Percentiles rank a stretch among this genome's conserved stretches.
These are phyloP conservation scores for Oxyura jamaicensis DNA, from an alignment of 2,113 vertebrate genomes.

Conservation along the genomic window DNA sequence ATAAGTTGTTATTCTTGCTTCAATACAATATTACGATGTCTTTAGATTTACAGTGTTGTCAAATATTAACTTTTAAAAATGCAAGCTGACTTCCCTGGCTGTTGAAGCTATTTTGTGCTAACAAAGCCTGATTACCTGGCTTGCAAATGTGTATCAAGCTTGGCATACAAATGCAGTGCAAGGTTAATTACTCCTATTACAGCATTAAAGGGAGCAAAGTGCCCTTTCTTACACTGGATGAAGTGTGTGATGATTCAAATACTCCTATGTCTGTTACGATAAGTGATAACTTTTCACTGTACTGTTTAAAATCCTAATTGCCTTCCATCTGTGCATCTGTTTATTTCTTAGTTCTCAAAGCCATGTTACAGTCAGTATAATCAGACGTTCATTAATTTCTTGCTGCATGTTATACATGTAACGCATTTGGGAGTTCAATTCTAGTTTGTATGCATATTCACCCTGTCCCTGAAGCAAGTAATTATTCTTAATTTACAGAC, in stretches of 20 bases:
- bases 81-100: slow-evolving; percentile 17
- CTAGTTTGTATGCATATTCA: background rate
- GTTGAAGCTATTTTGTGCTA: slow-evolving; percentile 16
- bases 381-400: background rate
- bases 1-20: slow-evolving; percentile 5
- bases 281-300: background rate
- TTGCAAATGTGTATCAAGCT: slow-evolving; percentile 22
- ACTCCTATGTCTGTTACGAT: background rate
- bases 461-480: background rate
- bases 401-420: background rate
- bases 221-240: background rate
- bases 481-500: background rate
- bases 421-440: background rate
- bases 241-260: background rate
- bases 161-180: slow-evolving; percentile 15
- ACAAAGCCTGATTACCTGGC: slow-evolving; percentile 2
- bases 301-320: background rate
- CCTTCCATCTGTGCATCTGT: background rate
- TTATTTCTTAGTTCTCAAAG: background rate
- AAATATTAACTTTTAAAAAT: slow-evolving; percentile 43
- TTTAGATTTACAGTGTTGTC: slow-evolving; percentile 41
- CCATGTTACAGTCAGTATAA: background rate
- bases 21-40: background rate
- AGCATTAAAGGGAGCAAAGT: slow-evolving; percentile 11
- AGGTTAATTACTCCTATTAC: slow-evolving; percentile 33